Conservation (phyloP, 2,888 invertebrate species). For the Drosophila aldrichi region DNA sequence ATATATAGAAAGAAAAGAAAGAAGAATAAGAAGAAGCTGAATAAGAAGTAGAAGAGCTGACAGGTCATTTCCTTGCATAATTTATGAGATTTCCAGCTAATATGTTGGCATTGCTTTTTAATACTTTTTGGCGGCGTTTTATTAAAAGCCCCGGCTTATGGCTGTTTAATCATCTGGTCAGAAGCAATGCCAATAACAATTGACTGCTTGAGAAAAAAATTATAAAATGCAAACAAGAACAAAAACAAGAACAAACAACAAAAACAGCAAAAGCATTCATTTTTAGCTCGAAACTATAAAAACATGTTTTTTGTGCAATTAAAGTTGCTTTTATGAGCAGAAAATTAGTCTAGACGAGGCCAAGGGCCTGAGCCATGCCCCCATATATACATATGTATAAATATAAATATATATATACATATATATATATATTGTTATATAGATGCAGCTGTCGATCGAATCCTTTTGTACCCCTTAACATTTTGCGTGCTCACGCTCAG, state of each 20-base stretch:
- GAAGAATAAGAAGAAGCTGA: background rate
- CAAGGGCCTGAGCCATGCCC: conserved; percentile 22
- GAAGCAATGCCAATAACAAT: conserved; percentile 37
- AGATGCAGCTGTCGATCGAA: conserved; percentile 21
- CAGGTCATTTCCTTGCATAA: conserved; percentile 78
- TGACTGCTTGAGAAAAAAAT: conserved; percentile 23
- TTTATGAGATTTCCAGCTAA: conserved; percentile 82
- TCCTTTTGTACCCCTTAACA: background rate
- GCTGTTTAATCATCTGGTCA: conserved; percentile 66
- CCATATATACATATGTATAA: background rate
- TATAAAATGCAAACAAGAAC: background rate
- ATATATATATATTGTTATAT: background rate
- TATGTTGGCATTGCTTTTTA: conserved; percentile 74
- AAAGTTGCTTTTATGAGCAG: conserved; percentile 66
- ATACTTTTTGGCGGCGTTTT: conserved; percentile 41
- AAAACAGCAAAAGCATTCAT: conserved; percentile 4
- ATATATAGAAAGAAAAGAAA: background rate
- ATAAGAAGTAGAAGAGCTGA: conserved; percentile 41
- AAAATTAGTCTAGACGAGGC: conserved; percentile 64
- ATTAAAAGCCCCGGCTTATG: conserved; percentile 61
- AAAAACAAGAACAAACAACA: background rate
- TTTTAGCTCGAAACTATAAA: conserved; percentile 65
- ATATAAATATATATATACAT: background rate
- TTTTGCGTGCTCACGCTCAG: conserved; percentile 43
- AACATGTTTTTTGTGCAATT: conserved; percentile 60